Base-by-base conservation (phyloP, 2,113 vertebrate species). In the Vidua chalybeata region DNA sequence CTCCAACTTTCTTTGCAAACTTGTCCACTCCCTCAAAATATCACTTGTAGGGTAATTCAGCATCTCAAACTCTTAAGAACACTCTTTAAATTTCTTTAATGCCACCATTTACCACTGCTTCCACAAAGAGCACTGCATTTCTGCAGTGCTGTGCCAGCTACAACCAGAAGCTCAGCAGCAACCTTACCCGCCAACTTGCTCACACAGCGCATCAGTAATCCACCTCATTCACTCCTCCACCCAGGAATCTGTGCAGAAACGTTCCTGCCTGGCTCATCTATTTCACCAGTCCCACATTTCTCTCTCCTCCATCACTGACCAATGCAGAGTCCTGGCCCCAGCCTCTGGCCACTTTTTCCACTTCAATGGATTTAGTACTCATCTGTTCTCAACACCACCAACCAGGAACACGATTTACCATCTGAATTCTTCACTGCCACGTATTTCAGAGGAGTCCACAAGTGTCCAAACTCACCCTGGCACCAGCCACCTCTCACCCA, bases 171-270 rank as follows among this genome's bases (percentile, higher is more conserved):
- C n/a, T 35, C 48, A 58, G 56, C 43, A 76, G 26, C 41, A 80
- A 37, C 51, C 46, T 55, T 43, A 37, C 33, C 72, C 1, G 45
- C 45, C 51, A 23, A 6, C 43, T 41, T 64, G 43, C 22, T 80
- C 4, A 1, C 51, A 43, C 8, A 67, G 19, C 4, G 0, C 2
- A 2, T 56, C 28, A 0, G 24, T 28, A 35, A 55, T 37, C 24
- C 39, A 41, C 61, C 13, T 68, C 9, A 9, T 55, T 71, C 4
- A 3, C 49, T 63, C 69, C 51, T 33, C 58, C 8, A 20, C 49
- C 27, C 35, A 85, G 20, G 19, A 52, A 63, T 69, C 73, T 5
- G 2, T 43, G 27, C 61, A 88, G 55, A 77, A 93, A 59, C 1
- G 4, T 61, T 83, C 56, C 80, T 11, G 2, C 33, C 84, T 63